A percentile compares a stretch with the other conserved stretches of the same genome.
Conservation (phyloP, 2,113 vertebrate species). For the Carollia perspicillata region DNA sequence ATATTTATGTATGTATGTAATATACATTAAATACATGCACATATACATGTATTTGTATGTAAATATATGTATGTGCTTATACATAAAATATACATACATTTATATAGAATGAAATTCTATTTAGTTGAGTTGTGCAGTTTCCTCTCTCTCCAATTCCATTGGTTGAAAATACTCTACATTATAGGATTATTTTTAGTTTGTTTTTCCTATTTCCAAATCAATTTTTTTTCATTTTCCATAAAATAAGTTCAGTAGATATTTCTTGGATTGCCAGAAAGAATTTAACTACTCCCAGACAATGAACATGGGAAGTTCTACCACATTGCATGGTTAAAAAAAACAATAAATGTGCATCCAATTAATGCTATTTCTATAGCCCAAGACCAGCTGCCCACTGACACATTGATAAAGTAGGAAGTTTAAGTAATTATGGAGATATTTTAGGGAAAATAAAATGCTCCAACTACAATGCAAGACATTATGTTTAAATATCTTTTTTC, state of each 20-base stretch:
- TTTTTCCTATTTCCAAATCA: not conserved
- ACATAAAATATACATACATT: too few relatives aligned
- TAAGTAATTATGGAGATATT: constrained; percentile 57
- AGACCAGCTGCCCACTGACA: constrained; percentile 43
- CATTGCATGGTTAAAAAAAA: not conserved
- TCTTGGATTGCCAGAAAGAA: not conserved
- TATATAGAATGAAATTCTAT: not conserved
- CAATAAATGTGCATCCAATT: constrained; percentile 32
- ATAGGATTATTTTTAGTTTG: not conserved
- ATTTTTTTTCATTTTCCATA: not conserved
- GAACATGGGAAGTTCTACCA: constrained; percentile 45
- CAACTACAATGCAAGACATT: not conserved
- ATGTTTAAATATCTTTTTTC: not conserved
- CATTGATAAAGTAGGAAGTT: constrained; percentile 20
- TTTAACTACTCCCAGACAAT: not conserved
- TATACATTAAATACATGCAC: not conserved
- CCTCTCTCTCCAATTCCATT: not conserved
- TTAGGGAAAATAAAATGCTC: constrained; percentile 50
- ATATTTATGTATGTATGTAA: too few relatives aligned
- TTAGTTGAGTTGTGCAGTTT: not conserved
- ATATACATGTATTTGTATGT: too few relatives aligned
- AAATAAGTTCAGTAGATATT: not conserved
- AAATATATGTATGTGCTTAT: not conserved
- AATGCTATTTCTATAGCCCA: constrained; percentile 28
- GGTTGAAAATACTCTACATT: not conserved